Evolutionary conservation across 2,888 invertebrate species (phyloP).

Genomic region (Homarus gammarus): DNA sequence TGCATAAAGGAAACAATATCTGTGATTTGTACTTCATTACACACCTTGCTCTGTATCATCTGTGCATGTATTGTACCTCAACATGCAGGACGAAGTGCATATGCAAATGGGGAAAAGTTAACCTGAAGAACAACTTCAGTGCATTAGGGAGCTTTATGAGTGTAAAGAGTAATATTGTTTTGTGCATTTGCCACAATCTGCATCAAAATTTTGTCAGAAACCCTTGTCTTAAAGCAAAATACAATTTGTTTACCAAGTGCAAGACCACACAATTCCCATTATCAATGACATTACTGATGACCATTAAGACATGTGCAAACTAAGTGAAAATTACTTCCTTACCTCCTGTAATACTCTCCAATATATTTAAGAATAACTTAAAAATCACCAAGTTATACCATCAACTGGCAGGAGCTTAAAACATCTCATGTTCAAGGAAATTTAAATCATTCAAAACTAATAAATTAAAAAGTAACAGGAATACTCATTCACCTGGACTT

Average conservation of each 20-base stretch:
- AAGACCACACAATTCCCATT: neutral
- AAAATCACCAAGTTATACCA: neutral
- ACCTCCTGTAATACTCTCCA: neutral
- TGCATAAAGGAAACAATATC: slow-evolving; percentile 28
- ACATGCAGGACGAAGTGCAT: slow-evolving; percentile 29
- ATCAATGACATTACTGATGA: neutral
- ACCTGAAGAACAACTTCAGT: slow-evolving; percentile 33
- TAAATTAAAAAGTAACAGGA: neutral
- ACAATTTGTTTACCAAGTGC: neutral
- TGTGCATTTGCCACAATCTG: neutral
- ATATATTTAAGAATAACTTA: neutral
- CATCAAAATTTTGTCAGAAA: neutral
- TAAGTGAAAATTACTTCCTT: neutral
- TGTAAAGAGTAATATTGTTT: slow-evolving; percentile 1
- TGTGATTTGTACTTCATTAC: slow-evolving; percentile 48
- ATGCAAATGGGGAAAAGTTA: slow-evolving; percentile 10
- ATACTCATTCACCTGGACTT: neutral
- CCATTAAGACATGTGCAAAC: neutral
- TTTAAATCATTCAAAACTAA: no score
- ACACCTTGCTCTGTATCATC: slow-evolving; percentile 18
- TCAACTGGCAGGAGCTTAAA: neutral
- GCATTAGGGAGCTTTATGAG: slow-evolving; percentile 3
- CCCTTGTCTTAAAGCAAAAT: neutral
- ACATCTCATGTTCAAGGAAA: no score
- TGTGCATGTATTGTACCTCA: slow-evolving; percentile 2